A percentile compares a stretch with the other conserved stretches of the same genome.
These are phyloP conservation scores for Eupeodes latifasciatus DNA, from an alignment of 2,888 invertebrate species.

Conservation along the genomic window DNA sequence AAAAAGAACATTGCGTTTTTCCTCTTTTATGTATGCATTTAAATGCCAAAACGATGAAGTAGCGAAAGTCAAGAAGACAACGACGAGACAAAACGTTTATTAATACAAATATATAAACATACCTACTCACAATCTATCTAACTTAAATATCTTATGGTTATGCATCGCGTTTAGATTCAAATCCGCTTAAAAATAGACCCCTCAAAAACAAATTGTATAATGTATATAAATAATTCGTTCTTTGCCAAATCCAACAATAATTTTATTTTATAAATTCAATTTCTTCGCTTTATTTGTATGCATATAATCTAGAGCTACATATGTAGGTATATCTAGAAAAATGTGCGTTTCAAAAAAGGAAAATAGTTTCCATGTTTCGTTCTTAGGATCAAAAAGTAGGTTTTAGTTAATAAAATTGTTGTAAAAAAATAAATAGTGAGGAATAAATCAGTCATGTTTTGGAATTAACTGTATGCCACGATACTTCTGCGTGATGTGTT, in stretches of 20 bases:
- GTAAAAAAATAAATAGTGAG: neutral
- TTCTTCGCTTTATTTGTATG: neutral
- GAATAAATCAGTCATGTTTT: neutral
- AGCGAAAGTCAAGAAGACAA: constrained; percentile 13
- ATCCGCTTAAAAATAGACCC: constrained; percentile 18
- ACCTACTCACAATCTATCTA: neutral
- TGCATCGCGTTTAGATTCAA: neutral
- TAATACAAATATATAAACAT: neutral
- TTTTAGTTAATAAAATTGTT: neutral
- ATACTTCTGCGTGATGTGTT: constrained; percentile 16
- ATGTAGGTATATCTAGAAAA: neutral
- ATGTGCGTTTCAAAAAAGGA: neutral
- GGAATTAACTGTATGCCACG: neutral
- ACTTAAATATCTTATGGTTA: neutral
- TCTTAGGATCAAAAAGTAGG: neutral
- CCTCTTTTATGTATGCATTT: neutral
- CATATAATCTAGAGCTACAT: neutral
- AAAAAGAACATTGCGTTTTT: constrained; percentile 24
- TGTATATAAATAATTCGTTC: neutral
- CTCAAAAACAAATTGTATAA: neutral
- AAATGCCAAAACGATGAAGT: neutral
- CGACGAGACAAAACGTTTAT: constrained; percentile 32
- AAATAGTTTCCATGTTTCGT: neutral
- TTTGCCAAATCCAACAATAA: constrained; percentile 47
- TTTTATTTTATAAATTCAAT: neutral